Percentiles rank a stretch among this genome's conserved stretches.
phyloP scores from a whole-genome alignment of 37 sponge, comb jelly and placozoan species.

The Aplysina aerophoba region DNA sequence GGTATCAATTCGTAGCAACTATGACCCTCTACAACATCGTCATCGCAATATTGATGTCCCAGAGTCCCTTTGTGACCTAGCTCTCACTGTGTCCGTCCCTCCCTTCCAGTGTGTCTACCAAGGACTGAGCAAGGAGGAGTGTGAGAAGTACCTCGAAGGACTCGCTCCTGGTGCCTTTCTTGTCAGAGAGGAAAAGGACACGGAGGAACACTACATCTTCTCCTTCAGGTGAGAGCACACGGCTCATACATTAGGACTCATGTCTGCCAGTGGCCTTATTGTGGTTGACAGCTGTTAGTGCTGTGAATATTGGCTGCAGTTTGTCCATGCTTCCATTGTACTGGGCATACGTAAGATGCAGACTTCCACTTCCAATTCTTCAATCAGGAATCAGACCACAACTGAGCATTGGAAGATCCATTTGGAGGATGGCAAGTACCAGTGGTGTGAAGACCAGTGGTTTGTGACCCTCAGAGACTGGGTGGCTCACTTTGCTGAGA shows the following conservation, averaged over 20 bases:
- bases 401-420: constrained; percentile 82
- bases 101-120: constrained; percentile 38
- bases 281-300: too few species aligned
- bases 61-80: too few species aligned
- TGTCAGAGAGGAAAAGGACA: background rate
- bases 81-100: background rate
- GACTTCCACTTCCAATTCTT: background rate
- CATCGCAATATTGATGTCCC: too few species aligned
- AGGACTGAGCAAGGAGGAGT: constrained; percentile 51
- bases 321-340: too few species aligned
- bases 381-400: constrained; percentile 67
- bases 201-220: background rate
- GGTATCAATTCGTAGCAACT: too few species aligned
- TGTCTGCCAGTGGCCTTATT: too few species aligned
- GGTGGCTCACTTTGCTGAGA: background rate
- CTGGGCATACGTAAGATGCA: too few species aligned
- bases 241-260: background rate
- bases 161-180: constrained; percentile 32
- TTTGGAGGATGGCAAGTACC: constrained; percentile 55
- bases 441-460: constrained; percentile 44
- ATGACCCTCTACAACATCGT: too few species aligned
- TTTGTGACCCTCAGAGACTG: constrained; percentile 38
- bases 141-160: constrained; percentile 64
- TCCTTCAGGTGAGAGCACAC: constrained; percentile 7
- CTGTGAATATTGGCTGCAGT: too few species aligned